A percentile compares a stretch with the other conserved stretches of the same genome.
These are phyloP conservation scores for Caenorhabditis uteleia DNA, from an alignment of 2,888 invertebrate genomes.

Conservation along the genomic window DNA sequence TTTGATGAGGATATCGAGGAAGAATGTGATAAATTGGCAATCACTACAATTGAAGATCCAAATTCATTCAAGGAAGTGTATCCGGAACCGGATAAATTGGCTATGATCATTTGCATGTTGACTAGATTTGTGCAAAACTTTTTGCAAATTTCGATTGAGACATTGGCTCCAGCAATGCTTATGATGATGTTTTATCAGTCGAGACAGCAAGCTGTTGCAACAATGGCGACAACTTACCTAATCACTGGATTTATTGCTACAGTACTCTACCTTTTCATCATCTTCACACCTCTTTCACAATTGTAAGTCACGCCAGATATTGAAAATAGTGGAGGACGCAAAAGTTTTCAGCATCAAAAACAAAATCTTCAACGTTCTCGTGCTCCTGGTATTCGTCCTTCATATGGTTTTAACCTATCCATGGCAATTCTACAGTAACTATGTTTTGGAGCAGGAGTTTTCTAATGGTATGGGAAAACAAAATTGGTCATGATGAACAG, in stretches of 20 bases:
- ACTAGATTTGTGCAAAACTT: conserved; percentile 35
- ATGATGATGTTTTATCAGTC: conserved; percentile 39
- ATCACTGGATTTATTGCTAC: conserved; percentile 36
- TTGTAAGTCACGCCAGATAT: conserved; percentile 12
- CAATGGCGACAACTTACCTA: conserved; percentile 32
- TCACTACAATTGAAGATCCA: conserved; percentile 13
- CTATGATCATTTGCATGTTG: conserved; percentile 33
- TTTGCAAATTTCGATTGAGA: conserved; percentile 32
- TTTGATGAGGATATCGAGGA: conserved; percentile 19
- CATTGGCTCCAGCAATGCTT: conserved; percentile 21
- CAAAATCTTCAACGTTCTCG: conserved; percentile 24
- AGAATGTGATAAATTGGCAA: conserved; percentile 16
- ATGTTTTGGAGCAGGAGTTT: conserved; percentile 5
- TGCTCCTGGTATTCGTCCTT: conserved; percentile 17
- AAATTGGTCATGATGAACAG: neutral
- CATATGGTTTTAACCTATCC: conserved; percentile 30
- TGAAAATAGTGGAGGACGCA: conserved; percentile 14
- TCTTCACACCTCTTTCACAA: conserved; percentile 17
- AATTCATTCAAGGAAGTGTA: conserved; percentile 11
- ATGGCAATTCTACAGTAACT: conserved; percentile 23
- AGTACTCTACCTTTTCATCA: conserved; percentile 23
- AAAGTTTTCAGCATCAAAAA: conserved; percentile 27
- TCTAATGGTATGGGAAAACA: conserved; percentile 4
- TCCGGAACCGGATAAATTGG: conserved; percentile 16
- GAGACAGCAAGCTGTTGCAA: conserved; percentile 32